These are phyloP conservation scores for Morpho helenor DNA, from an alignment of 2,888 invertebrate species.

Conservation along the genomic window DNA sequence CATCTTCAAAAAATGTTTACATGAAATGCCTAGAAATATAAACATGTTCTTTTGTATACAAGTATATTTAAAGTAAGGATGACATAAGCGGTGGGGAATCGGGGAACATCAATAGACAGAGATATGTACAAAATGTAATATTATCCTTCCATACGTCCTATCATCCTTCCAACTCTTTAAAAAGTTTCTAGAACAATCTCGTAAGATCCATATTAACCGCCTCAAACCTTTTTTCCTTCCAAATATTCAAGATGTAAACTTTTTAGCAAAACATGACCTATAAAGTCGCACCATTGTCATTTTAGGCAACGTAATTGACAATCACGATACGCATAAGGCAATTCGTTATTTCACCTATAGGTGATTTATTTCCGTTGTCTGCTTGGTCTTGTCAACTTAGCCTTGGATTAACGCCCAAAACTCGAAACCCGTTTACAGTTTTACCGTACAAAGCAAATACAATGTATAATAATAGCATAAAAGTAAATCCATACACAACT, in stretches of 20 bases:
- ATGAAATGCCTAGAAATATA: constrained; percentile 21
- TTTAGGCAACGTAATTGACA: constrained; percentile 1
- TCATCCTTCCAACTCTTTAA: not conserved
- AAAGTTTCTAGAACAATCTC: not conserved
- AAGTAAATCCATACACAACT: no score
- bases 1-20: constrained; percentile 6
- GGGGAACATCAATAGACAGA: constrained; percentile 10
- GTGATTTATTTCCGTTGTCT: no score
- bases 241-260: not conserved
- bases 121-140: not conserved
- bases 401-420: no score
- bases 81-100: constrained; percentile 11
- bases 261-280: not conserved
- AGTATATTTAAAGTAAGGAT: constrained; percentile 3
- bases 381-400: no score
- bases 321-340: constrained; percentile 1
- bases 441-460: no score
- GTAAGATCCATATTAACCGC: not conserved
- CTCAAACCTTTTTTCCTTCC: not conserved
- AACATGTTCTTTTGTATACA: constrained; percentile 6
- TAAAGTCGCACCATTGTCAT: not conserved
- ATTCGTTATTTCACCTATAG: constrained; percentile 7
- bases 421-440: no score
- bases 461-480: no score
- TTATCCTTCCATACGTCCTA: not conserved